These are phyloP conservation scores for Oryzias javanicus DNA, from an alignment of 2,113 vertebrate species.

Conservation along the genomic window DNA sequence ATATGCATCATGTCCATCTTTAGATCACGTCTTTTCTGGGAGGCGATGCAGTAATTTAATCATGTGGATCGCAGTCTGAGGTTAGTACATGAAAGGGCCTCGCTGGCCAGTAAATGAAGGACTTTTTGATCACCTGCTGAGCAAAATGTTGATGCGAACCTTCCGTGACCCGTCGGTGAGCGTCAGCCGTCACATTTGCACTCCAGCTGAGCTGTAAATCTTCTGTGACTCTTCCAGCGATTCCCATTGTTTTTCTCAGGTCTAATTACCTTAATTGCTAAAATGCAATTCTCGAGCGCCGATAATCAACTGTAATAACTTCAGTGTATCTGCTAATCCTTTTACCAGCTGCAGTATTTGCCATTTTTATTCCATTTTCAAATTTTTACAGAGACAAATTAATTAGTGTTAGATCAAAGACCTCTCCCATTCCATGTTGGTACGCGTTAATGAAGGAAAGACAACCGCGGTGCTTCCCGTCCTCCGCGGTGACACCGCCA, in stretches of 20 bases:
- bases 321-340: conserved; percentile 39
- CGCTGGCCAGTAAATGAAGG: too few species aligned
- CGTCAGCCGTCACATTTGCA: too few species aligned
- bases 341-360: conserved; percentile 7
- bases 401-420: conserved; percentile 60
- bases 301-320: conserved; percentile 49
- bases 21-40: too few species aligned
- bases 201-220: conserved; percentile 5
- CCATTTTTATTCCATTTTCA: neutral
- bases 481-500: conserved; percentile 35
- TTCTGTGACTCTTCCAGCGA: conserved; percentile 31
- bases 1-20: too few species aligned
- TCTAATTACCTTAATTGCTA: conserved; percentile 44
- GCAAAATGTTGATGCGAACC: too few species aligned
- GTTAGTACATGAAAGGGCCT: too few species aligned
- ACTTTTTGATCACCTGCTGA: too few species aligned
- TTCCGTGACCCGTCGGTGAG: too few species aligned
- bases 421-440: conserved; percentile 53
- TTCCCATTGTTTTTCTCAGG: conserved; percentile 39
- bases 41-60: too few species aligned
- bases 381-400: conserved; percentile 35
- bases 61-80: too few species aligned
- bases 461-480: conserved; percentile 30
- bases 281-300: conserved; percentile 41
- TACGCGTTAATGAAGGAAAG: conserved; percentile 57